phyloP scores from a whole-genome alignment of 2,113 vertebrate species.

The Thryonomys swinderianus region DNA sequence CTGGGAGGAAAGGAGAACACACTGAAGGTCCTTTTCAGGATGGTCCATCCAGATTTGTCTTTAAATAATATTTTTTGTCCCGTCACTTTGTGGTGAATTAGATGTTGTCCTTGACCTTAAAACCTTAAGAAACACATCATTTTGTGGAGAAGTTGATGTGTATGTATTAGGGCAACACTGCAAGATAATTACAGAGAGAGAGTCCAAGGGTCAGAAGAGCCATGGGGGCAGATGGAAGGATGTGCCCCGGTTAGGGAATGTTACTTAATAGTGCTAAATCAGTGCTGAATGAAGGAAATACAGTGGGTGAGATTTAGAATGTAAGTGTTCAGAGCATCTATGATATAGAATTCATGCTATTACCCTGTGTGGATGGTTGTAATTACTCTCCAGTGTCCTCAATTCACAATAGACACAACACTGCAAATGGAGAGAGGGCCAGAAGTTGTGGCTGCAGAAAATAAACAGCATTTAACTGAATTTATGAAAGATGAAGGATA shows the following conservation, averaged over 20 bases:
- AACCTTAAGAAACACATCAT: background rate
- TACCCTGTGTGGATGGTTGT: background rate
- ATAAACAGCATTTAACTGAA: conserved; percentile 80
- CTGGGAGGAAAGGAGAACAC: background rate
- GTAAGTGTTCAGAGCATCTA: background rate
- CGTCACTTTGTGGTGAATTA: background rate
- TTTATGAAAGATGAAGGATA: conserved; percentile 83
- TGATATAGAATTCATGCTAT: background rate
- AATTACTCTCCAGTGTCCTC: conserved; percentile 8
- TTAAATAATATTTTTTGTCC: conserved; percentile 39
- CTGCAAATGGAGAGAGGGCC: background rate
- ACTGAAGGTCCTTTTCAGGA: background rate
- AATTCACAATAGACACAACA: conserved; percentile 30
- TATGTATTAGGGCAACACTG: background rate
- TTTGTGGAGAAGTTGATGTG: conserved; percentile 12
- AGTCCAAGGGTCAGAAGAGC: background rate
- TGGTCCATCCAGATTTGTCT: background rate
- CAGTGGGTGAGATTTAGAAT: background rate
- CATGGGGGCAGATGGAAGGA: fast-evolving
- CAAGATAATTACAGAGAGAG: background rate
- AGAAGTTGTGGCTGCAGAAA: conserved; percentile 71
- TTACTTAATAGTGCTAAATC: background rate
- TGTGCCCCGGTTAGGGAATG: background rate
- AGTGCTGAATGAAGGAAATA: background rate
- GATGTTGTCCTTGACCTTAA: conserved; percentile 4